Conservation (phyloP, 2,888 invertebrate species). For the Drosophila mimetica region DNA sequence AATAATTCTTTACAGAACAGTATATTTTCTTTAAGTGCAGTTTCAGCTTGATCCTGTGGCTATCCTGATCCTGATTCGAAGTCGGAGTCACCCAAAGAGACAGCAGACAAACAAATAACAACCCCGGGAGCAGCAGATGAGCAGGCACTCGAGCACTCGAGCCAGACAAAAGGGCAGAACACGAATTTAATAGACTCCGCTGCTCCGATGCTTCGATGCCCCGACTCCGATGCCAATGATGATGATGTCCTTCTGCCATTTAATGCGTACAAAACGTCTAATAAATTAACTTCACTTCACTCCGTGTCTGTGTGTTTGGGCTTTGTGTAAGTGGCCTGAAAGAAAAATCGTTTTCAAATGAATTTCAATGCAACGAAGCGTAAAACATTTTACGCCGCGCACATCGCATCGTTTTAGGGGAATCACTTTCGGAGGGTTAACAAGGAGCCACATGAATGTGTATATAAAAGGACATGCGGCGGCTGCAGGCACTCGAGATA, state of each 20-base stretch:
- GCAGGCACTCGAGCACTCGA: constrained; percentile 62
- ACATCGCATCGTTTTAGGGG: constrained; percentile 39
- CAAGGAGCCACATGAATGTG: constrained; percentile 48
- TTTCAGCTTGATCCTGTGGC: constrained; percentile 53
- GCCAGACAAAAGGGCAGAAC: constrained; percentile 69
- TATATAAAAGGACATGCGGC: constrained; percentile 74
- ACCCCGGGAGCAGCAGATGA: constrained; percentile 64
- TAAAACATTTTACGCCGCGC: constrained; percentile 82
- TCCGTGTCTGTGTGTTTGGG: constrained; percentile 48
- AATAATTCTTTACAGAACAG: too few species aligned
- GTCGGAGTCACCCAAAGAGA: constrained; percentile 45
- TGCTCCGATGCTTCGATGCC: constrained; percentile 52
- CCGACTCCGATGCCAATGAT: constrained; percentile 49
- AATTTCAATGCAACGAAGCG: constrained; percentile 84
- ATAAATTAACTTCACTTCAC: constrained; percentile 82
- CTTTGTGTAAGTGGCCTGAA: constrained; percentile 78
- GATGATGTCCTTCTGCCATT: constrained; percentile 79
- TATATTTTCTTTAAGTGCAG: constrained; percentile 8
- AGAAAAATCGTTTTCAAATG: constrained; percentile 83
- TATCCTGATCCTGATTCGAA: constrained; percentile 41
- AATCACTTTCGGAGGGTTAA: constrained; percentile 31
- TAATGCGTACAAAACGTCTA: constrained; percentile 80
- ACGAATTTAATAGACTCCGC: constrained; percentile 78
- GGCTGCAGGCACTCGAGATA: constrained; percentile 67
- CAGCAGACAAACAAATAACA: constrained; percentile 66